Base-by-base conservation (phyloP, 1,140 invertebrate genomes). In the Cyclargus thomasi region DNA sequence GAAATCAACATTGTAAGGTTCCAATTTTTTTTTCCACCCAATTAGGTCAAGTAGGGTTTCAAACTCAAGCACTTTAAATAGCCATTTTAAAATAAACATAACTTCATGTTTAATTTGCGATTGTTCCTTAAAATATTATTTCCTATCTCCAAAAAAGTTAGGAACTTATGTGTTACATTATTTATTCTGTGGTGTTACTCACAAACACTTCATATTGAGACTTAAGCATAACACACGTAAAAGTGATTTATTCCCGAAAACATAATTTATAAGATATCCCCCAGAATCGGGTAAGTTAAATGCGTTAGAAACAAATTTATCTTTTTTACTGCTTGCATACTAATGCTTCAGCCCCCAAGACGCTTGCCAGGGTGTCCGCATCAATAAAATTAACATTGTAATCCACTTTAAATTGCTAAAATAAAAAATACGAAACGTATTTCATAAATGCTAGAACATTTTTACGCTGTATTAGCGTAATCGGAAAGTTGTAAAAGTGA, bases 381-480 rank as follows among this genome's bases (percentile, higher is more conserved):
- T 89, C 85, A 86, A 88, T 90, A 87, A 90, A 90, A 90, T 90
- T 90, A 88, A 88, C 87, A 90, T 90, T 85, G 81, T 88, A 87
- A 90, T 90, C 85, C 81, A 88, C 87, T 88, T 88, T 85, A 76
- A 82, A 74, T 82, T 77, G 79, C 78, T 69, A 83, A 85, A 82
- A 86, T 86, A 82, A 81, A 88, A 82, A 81, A 81, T 78, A 75
- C 73, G 79, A 80, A 79, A 81, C 74, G 69, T 77, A 70, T 75
- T 76, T 71, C 68, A 64, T 68, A 72, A 68, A 68, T 66, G 55
- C 65, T 57, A 29, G 23, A 36, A 22, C 11, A 72, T 39, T 65
- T 59, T 66, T 11, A 66, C 7, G 65, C 29, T 20, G 18, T 20
- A 59, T 59, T 59, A 59, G 18, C 55, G 21, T 59, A 20, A 20